Conservation (phyloP, 2,113 vertebrate species). For the Psophia crepitans region DNA sequence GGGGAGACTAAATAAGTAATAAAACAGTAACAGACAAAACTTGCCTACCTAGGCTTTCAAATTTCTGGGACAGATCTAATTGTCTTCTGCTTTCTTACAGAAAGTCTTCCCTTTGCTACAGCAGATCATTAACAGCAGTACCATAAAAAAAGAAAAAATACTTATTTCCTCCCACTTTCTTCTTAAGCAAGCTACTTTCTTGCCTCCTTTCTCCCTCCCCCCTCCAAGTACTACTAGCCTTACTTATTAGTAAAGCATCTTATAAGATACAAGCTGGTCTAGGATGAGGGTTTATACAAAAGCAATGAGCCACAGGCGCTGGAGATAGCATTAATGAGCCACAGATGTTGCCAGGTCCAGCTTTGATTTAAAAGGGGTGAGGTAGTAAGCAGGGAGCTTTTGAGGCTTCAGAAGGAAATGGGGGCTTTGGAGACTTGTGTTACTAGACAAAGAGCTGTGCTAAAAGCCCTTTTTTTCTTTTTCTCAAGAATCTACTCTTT, state of each 20-base stretch:
- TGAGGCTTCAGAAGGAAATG: not conserved
- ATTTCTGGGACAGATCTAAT: not conserved
- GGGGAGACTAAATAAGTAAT: not conserved
- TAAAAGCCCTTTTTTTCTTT: not conserved
- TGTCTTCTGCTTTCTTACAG: not conserved
- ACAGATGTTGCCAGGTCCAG: not conserved
- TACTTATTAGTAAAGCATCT: not conserved
- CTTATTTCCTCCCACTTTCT: not conserved
- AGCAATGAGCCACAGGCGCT: not conserved
- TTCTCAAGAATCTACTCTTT: rapidly evolving
- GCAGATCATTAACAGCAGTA: not conserved
- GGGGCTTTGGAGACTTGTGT: rapidly evolving
- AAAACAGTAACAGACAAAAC: not conserved
- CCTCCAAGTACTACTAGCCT: not conserved
- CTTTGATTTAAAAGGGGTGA: not conserved
- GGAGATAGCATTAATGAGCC: not conserved
- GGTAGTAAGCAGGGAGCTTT: not conserved
- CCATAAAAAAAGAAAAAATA: not conserved
- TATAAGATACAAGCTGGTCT: not conserved
- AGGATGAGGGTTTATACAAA: not conserved
- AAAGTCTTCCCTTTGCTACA: not conserved
- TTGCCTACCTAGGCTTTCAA: not conserved
- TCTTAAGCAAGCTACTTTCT: rapidly evolving
- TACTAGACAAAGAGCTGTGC: rapidly evolving
- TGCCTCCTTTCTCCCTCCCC: no score